Base-by-base conservation (phyloP, 1,140 invertebrate species). In the Orius insidiosus region DNA sequence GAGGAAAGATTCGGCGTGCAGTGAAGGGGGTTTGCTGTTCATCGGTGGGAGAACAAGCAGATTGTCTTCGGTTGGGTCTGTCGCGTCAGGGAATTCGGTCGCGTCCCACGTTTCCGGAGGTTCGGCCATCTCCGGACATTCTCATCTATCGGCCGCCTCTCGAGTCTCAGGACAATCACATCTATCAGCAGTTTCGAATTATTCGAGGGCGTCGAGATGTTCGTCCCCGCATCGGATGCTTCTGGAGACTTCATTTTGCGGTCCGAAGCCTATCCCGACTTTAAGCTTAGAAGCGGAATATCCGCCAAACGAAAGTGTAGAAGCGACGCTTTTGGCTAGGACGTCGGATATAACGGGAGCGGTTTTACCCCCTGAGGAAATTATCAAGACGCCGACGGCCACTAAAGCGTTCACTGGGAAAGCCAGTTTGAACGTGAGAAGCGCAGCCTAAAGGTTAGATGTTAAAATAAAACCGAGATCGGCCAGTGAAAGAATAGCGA, bases 171-270 rank as follows among this genome's bases (percentile, higher is more conserved):
- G 61, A 60, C 15, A 45, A 16, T 67, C 65, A 46, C 63, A 63
- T 53, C 55, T 67, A 49, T 74, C 72, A 1, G 68, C 71, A 11
- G 71, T 71, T 0, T 75, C 73, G 49, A 71, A 75, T 46, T 68
- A 80, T 1, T 83, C 80, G 5, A 53, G 46, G 50, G 52, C 56
- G 5, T 75, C 69, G 6, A 71, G 83, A 45, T 87, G 83, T 6
- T 83, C 84, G 0, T 88, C 85, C 19, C 85, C 85, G 4, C 84
- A 88, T 63, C 81, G 80, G 62, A 87, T 85, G 72, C 63, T 87
- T 14, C 66, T 88, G 14, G 85, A 88, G 63, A 89, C 85, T 0
- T 88, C 84, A 0, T 89, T 89, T 59, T 88, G 84, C 57, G 85
- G 85, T 0, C 78, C 75, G 40, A 84, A 81, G 55, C 76, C 79